Evolutionary conservation across 2,113 vertebrate species (phyloP).

Genomic region (Columba janthina): DNA sequence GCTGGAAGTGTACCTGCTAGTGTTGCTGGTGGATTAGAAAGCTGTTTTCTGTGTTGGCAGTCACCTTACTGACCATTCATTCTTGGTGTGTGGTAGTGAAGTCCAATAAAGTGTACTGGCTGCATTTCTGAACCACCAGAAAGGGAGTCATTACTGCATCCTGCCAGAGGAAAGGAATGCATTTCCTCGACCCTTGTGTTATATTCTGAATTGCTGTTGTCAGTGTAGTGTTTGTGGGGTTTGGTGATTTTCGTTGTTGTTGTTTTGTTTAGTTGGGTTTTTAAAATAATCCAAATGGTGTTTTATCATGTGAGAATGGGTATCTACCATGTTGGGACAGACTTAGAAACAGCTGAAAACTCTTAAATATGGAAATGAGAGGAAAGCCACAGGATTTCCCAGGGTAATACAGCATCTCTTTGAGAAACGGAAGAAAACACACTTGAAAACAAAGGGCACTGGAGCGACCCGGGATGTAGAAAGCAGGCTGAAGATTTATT

Average conservation of each 20-base stretch:
- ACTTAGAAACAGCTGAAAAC: neutral
- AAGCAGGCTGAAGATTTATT: neutral
- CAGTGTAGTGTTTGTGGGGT: neutral
- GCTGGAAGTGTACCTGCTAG: neutral
- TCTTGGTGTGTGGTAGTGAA: neutral
- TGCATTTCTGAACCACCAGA: slow-evolving; percentile 14
- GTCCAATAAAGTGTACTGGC: neutral
- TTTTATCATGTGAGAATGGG: slow-evolving; percentile 36
- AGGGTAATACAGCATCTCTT: neutral
- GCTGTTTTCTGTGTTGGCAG: neutral
- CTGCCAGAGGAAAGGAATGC: neutral
- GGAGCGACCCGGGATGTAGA: neutral
- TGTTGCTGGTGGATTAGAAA: neutral
- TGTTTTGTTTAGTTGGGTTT: neutral
- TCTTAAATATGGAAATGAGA: neutral
- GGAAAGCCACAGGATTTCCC: slow-evolving; percentile 23
- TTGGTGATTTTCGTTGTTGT: neutral
- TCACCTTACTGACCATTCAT: neutral
- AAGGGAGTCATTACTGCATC: neutral
- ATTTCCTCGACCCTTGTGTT: neutral
- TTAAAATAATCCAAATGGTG: neutral
- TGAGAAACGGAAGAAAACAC: slow-evolving; percentile 10
- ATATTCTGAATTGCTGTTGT: neutral
- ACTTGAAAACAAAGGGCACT: neutral
- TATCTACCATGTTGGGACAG: neutral